Conservation (phyloP, 1,140 invertebrate genomes). For the Achatina immaculata region DNA sequence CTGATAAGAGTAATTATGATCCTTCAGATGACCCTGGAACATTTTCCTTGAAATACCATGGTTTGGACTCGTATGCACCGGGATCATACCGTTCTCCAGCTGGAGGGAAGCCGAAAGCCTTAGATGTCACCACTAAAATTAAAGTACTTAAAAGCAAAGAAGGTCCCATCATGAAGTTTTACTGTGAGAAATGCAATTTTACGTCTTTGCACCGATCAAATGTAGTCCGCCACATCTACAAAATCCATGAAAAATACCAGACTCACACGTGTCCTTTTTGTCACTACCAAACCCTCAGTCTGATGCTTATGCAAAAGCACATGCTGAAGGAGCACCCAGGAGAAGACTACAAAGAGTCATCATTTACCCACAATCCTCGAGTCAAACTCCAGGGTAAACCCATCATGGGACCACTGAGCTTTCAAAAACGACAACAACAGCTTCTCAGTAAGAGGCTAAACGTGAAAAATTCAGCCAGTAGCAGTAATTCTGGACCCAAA, state of each 20-base stretch:
- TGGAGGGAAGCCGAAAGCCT: constrained; percentile 37
- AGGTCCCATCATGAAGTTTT: constrained; percentile 40
- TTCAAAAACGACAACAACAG: constrained; percentile 26
- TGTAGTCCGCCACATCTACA: constrained; percentile 45
- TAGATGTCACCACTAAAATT: constrained; percentile 49
- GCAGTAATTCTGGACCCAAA: constrained; percentile 27
- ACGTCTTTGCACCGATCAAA: constrained; percentile 50
- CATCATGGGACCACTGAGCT: constrained; percentile 26
- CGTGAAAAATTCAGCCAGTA: not conserved
- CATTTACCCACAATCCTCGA: not conserved
- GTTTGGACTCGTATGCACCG: not conserved
- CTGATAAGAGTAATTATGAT: not conserved
- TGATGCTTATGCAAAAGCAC: constrained; percentile 44
- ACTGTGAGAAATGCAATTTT: constrained; percentile 48
- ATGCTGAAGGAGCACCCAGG: constrained; percentile 41
- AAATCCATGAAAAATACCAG: constrained; percentile 48
- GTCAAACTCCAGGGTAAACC: not conserved
- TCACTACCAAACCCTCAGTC: constrained; percentile 46
- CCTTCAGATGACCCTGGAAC: not conserved
- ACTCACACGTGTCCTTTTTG: constrained; percentile 45
- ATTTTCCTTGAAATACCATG: not conserved
- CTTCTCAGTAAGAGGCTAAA: not conserved
- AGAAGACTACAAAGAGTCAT: constrained; percentile 12
- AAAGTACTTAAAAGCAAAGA: constrained; percentile 44
- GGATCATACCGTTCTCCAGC: constrained; percentile 35